phyloP scores from a whole-genome alignment of 2,888 invertebrate species.

The Amiota communis region DNA sequence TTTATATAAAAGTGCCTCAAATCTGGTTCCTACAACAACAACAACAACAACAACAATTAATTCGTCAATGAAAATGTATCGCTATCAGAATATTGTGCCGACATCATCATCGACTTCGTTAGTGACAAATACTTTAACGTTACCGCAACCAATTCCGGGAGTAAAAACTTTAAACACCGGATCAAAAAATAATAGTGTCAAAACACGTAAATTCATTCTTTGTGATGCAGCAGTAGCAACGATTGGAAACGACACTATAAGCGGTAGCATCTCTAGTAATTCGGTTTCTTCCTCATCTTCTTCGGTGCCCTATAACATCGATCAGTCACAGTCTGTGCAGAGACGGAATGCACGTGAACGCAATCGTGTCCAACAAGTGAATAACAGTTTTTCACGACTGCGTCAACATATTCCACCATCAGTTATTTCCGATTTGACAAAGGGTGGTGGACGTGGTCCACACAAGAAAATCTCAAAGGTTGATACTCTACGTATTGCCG shows the following conservation, averaged over 20 bases:
- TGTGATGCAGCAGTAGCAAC: slow-evolving; percentile 74
- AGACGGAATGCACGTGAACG: slow-evolving; percentile 93
- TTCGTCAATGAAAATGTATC: slow-evolving; percentile 57
- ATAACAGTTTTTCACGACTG: slow-evolving; percentile 93
- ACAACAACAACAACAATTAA: slow-evolving; percentile 52
- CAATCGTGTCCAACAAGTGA: slow-evolving; percentile 95
- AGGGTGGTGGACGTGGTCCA: slow-evolving; percentile 81
- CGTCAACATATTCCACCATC: slow-evolving; percentile 90
- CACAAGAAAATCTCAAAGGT: slow-evolving; percentile 91
- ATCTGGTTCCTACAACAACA: slow-evolving; percentile 54
- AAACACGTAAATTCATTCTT: slow-evolving; percentile 78
- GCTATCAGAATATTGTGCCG: slow-evolving; percentile 65
- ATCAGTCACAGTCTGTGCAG: slow-evolving; percentile 89
- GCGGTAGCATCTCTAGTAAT: neutral
- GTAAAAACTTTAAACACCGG: slow-evolving; percentile 29
- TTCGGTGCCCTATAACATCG: slow-evolving; percentile 65
- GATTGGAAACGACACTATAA: slow-evolving; percentile 57
- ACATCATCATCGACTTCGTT: slow-evolving; percentile 45
- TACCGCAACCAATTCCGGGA: slow-evolving; percentile 35
- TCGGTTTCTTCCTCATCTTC: slow-evolving; percentile 25
- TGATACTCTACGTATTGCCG: slow-evolving; percentile 89
- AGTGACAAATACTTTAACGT: slow-evolving; percentile 16
- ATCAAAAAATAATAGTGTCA: slow-evolving; percentile 76
- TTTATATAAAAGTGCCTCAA: slow-evolving; percentile 33
- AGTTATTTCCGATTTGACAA: slow-evolving; percentile 81